phyloP scores from a whole-genome alignment of 2,797 vertebrate genomes.

The Cottoperca gobio region DNA sequence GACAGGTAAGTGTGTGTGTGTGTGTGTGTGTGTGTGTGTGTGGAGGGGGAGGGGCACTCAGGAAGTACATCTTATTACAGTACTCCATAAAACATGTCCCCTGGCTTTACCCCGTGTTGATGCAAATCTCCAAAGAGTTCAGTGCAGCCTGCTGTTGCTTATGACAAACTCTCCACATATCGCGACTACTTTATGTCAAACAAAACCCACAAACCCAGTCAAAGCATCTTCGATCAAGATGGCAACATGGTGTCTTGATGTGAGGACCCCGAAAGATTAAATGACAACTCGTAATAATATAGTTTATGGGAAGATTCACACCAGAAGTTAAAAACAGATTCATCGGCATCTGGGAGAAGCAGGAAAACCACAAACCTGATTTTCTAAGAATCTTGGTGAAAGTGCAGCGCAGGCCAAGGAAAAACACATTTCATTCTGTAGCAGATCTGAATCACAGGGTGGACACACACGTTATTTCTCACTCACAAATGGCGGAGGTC shows the following conservation, averaged over 20 bases:
- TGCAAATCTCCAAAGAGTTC: conserved; percentile 21
- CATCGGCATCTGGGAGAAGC: neutral
- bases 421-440: too few relatives aligned
- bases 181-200: neutral
- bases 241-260: neutral
- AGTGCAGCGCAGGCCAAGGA: too few relatives aligned
- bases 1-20: conserved; percentile 34
- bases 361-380: too few relatives aligned
- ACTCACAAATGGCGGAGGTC: too few relatives aligned
- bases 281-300: neutral
- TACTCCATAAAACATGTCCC: neutral
- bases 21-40: conserved; percentile 13
- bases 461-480: too few relatives aligned
- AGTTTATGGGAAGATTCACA: neutral
- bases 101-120: neutral
- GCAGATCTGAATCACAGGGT: too few relatives aligned
- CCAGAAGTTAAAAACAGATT: neutral
- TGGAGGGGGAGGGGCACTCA: neutral
- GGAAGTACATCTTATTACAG: conserved; percentile 26
- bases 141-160: conserved; percentile 19
- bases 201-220: neutral
- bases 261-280: neutral
- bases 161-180: conserved; percentile 2
- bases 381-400: too few relatives aligned
- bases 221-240: neutral